Percentiles rank a stretch among this genome's conserved stretches.
Conservation (phyloP, 1,140 invertebrate genomes). For the Thaumetopoea pityocampa region DNA sequence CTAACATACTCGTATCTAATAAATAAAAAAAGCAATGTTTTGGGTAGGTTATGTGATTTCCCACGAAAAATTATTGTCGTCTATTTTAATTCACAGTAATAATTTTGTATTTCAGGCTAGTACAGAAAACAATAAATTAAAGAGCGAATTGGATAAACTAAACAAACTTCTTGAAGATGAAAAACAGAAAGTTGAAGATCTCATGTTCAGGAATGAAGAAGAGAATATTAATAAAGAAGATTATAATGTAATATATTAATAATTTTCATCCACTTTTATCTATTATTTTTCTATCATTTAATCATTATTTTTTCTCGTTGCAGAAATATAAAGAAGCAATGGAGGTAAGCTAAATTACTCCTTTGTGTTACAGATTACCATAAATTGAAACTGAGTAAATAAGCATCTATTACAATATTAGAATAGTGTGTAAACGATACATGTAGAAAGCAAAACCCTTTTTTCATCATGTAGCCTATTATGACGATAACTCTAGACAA, state of each 20-base stretch:
- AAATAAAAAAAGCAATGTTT: too few species aligned
- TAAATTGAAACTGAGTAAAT: background rate
- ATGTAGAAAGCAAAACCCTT: too few species aligned
- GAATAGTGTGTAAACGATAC: too few species aligned
- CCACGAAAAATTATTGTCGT: too few species aligned
- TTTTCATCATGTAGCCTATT: too few species aligned
- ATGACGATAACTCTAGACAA: too few species aligned
- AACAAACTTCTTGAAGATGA: slow-evolving; percentile 88
- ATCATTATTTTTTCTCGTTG: slow-evolving; percentile 41
- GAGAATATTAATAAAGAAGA: slow-evolving; percentile 79
- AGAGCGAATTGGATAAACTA: slow-evolving; percentile 82
- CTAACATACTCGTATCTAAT: too few species aligned
- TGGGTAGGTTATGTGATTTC: too few species aligned
- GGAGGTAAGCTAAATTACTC: slow-evolving; percentile 82
- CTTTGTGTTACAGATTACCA: background rate
- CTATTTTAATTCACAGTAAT: background rate
- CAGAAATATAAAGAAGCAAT: slow-evolving; percentile 76
- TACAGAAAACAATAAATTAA: slow-evolving; percentile 77
- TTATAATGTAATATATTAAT: slow-evolving; percentile 52
- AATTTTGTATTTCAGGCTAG: slow-evolving; percentile 37
- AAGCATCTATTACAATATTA: too few species aligned
- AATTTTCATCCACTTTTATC: slow-evolving; percentile 10
- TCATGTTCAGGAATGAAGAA: slow-evolving; percentile 94
- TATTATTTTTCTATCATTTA: background rate
- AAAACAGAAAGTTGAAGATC: slow-evolving; percentile 91